phyloP scores from a whole-genome alignment of 2,113 vertebrate genomes.

The Cynopterus brachyotis region DNA sequence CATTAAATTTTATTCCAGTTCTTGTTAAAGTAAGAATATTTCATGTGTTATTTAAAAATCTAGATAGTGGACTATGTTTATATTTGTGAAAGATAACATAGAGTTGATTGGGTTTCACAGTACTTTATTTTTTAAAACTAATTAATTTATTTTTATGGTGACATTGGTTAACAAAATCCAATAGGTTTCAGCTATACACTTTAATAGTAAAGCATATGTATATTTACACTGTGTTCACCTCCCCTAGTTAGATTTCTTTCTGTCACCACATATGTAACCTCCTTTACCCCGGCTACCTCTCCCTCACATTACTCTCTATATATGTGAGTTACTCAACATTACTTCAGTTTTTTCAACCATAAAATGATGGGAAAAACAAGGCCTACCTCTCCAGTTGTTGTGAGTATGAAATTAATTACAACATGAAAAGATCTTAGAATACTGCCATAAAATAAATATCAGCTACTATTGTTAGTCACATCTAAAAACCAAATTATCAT shows the following conservation, averaged over 20 bases:
- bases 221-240: too few relatives aligned
- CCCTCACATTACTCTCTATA: not conserved
- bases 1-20: not conserved
- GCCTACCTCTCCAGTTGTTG: not conserved
- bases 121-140: not conserved
- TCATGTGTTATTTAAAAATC: not conserved
- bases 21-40: not conserved
- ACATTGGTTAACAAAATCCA: too few relatives aligned
- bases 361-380: constrained; percentile 11
- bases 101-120: not conserved
- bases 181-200: too few relatives aligned
- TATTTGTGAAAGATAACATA: not conserved
- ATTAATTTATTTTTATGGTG: too few relatives aligned
- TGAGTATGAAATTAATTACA: not conserved
- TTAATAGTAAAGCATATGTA: too few relatives aligned
- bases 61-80: not conserved
- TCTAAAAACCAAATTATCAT: not conserved
- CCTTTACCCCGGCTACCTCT: too few relatives aligned
- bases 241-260: too few relatives aligned
- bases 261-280: too few relatives aligned
- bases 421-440: not conserved
- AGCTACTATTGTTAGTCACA: not conserved
- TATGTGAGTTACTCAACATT: not conserved
- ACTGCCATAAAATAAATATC: not conserved
- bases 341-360: not conserved